Base-by-base conservation (phyloP, 2,113 vertebrate species). In the Pungitius pungitius region DNA sequence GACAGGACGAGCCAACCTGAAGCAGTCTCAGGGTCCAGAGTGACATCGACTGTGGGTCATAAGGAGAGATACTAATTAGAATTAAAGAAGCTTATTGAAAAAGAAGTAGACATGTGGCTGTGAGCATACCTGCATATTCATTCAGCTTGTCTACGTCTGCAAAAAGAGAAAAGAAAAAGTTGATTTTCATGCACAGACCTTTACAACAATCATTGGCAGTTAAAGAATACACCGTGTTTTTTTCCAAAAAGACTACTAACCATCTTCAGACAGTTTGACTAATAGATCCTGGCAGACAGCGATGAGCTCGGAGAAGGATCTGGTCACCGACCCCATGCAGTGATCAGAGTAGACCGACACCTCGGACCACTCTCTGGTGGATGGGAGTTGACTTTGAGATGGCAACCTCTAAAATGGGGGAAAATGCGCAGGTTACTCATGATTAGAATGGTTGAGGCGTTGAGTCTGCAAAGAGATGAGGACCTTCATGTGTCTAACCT, bases 21-120 rank as follows among this genome's bases (percentile, higher is more conserved):
- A 12, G 89, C 92, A 2, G 90, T 93, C 4, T 22, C 56, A 8
- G 88, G 84, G 42, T 92, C 92, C 73, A 93, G 68, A 63, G 74
- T 88, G 27, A 92, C 60, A 6, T 86, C 78, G 20, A 79, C 90
- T 90, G 77, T 2, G 0, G 18, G 17, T 13, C 6, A 2, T 61
- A 17, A 35, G 30, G 24, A 56, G 5, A 10, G 3, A 1, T 1
- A 4, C 1, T 8, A 15, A 45, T 43, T 1, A 14, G 27, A 1
- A 12, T 45, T 18, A 17, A 65, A 27, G 6, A 1, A 26, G 3
- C 1, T 42, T 30, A 37, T 1, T 20, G 17, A 15, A 52, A 18
- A 0, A 26, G 30, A n/a, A n/a, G n/a, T n/a, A 15, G 8, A 11
- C 11, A 11, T 37, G 11, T 20, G 43, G 35, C 9, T 26, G 17